Conservation (phyloP, 2,888 invertebrate genomes). For the Mermis nigrescens region DNA sequence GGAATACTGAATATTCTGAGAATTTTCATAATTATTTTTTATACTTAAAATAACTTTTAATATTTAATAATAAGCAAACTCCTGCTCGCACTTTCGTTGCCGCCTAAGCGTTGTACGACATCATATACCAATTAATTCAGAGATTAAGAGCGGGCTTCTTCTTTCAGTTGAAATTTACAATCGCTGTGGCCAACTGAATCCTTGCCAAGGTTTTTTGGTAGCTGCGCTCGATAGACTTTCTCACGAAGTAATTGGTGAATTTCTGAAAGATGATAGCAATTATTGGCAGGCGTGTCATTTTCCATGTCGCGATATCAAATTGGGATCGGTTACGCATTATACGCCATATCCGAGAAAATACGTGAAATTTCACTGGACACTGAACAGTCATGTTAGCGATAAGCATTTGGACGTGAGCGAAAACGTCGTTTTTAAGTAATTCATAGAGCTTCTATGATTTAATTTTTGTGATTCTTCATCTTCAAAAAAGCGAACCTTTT, state of each 20-base stretch:
- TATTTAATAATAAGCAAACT: no score
- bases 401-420: not conserved
- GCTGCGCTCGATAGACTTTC: not conserved
- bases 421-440: not conserved
- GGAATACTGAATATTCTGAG: no score
- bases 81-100: no score
- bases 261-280: not conserved
- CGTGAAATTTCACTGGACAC: not conserved
- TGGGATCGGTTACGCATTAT: slow-evolving; percentile 1
- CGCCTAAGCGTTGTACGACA: no score
- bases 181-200: not conserved
- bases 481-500: no score
- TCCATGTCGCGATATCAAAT: not conserved
- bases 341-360: not conserved
- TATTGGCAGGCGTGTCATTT: slow-evolving; percentile 2
- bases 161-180: slow-evolving; percentile 6
- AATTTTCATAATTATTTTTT: no score
- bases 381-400: not conserved
- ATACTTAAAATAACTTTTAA: no score
- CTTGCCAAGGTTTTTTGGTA: not conserved
- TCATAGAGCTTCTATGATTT: not conserved
- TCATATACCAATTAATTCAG: no score
- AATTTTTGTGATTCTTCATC: not conserved
- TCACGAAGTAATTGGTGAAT: not conserved
- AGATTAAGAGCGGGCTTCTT: no score